phyloP scores from a whole-genome alignment of 2,888 invertebrate species.

The Synanthedon myopaeformis region DNA sequence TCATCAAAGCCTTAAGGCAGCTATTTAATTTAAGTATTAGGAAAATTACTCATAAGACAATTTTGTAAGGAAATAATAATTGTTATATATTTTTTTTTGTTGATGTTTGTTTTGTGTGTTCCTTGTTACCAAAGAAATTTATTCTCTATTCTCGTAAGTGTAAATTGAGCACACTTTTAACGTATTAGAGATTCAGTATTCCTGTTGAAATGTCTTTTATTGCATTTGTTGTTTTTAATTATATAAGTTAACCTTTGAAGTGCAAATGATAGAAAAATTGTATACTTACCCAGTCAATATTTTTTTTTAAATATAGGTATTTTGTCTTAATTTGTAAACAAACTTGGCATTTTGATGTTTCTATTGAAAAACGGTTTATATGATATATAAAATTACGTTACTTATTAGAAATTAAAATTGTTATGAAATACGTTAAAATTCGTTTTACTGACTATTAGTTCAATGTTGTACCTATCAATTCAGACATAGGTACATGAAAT shows the following conservation, averaged over 20 bases:
- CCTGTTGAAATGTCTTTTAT: slow-evolving; percentile 36
- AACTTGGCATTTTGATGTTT: too few relatives aligned
- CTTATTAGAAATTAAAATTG: too few relatives aligned
- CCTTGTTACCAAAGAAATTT: slow-evolving; percentile 65
- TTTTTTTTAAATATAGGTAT: too few relatives aligned
- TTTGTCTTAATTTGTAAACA: too few relatives aligned
- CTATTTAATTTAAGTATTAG: background rate
- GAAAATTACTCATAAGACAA: slow-evolving; percentile 32
- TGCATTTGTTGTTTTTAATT: slow-evolving; percentile 54
- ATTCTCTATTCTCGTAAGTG: background rate
- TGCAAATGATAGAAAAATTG: slow-evolving; percentile 38
- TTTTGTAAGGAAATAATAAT: slow-evolving; percentile 36
- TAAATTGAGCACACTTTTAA: slow-evolving; percentile 18
- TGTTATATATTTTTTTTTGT: slow-evolving; percentile 65
- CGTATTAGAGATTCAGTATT: slow-evolving; percentile 49
- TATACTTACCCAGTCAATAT: too few relatives aligned
- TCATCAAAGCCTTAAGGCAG: background rate
- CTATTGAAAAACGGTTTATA: too few relatives aligned
- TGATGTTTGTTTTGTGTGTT: slow-evolving; percentile 62
- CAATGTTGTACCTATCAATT: too few relatives aligned
- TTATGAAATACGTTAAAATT: too few relatives aligned
- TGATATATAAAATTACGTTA: too few relatives aligned
- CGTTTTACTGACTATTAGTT: too few relatives aligned
- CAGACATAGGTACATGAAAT: too few relatives aligned
- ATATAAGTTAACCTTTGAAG: slow-evolving; percentile 57